These are phyloP conservation scores for Sarcophaga subvicina DNA, from an alignment of 2,888 invertebrate species.

Conservation along the genomic window DNA sequence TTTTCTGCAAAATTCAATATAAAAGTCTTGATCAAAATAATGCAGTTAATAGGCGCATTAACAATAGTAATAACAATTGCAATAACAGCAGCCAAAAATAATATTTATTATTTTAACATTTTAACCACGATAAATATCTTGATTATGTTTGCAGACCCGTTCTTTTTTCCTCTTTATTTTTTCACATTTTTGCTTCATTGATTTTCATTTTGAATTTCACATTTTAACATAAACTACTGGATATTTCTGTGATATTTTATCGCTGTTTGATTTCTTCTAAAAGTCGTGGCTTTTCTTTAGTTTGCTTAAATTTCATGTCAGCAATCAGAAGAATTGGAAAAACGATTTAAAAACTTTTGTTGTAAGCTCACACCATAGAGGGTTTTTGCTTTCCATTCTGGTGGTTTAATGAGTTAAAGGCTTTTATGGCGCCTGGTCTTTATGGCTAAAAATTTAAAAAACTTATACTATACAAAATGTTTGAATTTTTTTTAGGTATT, in stretches of 20 bases:
- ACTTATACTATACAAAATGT: background rate
- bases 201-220: conserved; percentile 47
- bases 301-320: conserved; percentile 42
- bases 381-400: too few relatives aligned
- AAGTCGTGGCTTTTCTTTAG: conserved; percentile 16
- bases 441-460: background rate
- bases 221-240: conserved; percentile 62
- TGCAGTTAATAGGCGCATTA: conserved; percentile 48
- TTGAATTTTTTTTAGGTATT: background rate
- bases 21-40: conserved; percentile 35
- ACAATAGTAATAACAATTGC: conserved; percentile 33
- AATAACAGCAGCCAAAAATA: conserved; percentile 12
- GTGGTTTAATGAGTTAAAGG: conserved; percentile 28
- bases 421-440: conserved; percentile 4
- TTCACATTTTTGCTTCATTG: conserved; percentile 3
- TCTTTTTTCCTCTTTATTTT: conserved; percentile 21
- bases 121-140: conserved; percentile 64
- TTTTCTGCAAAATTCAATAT: conserved; percentile 31
- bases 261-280: conserved; percentile 4
- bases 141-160: conserved; percentile 49
- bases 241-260: conserved; percentile 43
- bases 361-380: conserved; percentile 48
- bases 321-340: conserved; percentile 20
- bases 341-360: conserved; percentile 37
- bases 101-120: conserved; percentile 68